A percentile compares a stretch with the other conserved stretches of the same genome.
Conservation (phyloP, 2,113 vertebrate species). For the Melanerpes aurifrons region DNA sequence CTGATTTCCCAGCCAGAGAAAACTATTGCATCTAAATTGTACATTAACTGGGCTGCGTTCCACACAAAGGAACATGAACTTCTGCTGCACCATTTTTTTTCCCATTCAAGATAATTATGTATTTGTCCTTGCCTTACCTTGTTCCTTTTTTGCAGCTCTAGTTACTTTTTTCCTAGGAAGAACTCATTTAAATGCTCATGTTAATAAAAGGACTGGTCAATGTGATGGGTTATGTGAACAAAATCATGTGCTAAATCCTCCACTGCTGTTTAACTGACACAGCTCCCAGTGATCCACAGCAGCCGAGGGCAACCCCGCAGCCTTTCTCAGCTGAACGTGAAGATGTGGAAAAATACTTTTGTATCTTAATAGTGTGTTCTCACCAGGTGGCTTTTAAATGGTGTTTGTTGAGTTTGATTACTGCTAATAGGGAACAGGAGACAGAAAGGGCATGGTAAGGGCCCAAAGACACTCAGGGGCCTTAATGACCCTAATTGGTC, state of each 20-base stretch:
- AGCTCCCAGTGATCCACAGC: not conserved
- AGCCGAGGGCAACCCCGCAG: not conserved
- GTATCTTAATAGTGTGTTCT: not conserved
- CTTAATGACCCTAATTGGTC: not conserved
- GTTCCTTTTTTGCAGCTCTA: conserved; percentile 43
- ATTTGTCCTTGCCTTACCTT: conserved; percentile 72
- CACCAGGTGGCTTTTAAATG: not conserved
- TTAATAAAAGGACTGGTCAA: conserved; percentile 46
- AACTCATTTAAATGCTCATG: conserved; percentile 40
- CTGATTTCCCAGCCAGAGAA: conserved; percentile 55
- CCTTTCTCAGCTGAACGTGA: not conserved
- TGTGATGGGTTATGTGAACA: not conserved
- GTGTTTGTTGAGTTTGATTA: not conserved
- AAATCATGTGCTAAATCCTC: not conserved
- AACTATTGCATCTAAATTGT: conserved; percentile 71
- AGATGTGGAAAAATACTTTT: not conserved
- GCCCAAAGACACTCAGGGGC: fast-evolving
- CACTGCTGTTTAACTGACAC: not conserved
- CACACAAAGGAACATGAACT: conserved; percentile 48
- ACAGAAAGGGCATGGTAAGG: fast-evolving
- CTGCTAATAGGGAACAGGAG: not conserved
- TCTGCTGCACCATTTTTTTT: conserved; percentile 27
- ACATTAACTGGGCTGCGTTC: conserved; percentile 56
- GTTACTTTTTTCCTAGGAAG: conserved; percentile 10
- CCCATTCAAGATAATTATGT: conserved; percentile 61